phyloP scores from a whole-genome alignment of 2,797 vertebrate genomes.

The Fistularia tabacaria region DNA sequence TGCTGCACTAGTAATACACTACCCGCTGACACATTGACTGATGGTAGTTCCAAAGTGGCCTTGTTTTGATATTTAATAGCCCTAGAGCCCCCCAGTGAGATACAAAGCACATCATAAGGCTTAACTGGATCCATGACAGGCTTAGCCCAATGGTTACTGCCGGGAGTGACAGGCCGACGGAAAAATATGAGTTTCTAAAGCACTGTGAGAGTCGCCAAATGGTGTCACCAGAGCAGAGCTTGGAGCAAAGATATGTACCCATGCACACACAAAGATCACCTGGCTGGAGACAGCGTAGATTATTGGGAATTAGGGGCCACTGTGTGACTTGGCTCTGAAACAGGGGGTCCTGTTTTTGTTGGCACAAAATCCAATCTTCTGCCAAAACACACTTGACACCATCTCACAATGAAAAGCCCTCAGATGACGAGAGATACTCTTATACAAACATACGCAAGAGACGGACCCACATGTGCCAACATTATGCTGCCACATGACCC shows the following conservation, averaged over 20 bases:
- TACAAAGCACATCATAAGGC: conserved; percentile 46
- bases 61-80: conserved; percentile 59
- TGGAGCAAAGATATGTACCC: conserved; percentile 15
- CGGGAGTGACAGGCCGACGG: conserved; percentile 53
- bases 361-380: conserved; percentile 54
- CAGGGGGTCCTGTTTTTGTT: conserved; percentile 57
- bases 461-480: conserved; percentile 13
- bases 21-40: conserved; percentile 42
- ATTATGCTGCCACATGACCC: conserved; percentile 9
- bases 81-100: conserved; percentile 35
- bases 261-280: conserved; percentile 58
- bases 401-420: conserved; percentile 33
- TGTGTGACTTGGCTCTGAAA: conserved; percentile 65
- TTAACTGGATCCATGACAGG: conserved; percentile 43
- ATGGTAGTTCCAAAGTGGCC: conserved; percentile 34
- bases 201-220: conserved; percentile 29
- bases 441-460: conserved; percentile 31
- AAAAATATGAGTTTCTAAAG: conserved; percentile 51
- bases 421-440: conserved; percentile 33
- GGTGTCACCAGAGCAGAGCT: conserved; percentile 33
- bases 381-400: conserved; percentile 56
- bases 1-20: conserved; percentile 13
- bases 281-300: conserved; percentile 73
- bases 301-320: conserved; percentile 67
- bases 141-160: conserved; percentile 46